A percentile compares a stretch with the other conserved stretches of the same genome.
These are phyloP conservation scores for Tragulus kanchil DNA, from an alignment of 2,113 vertebrate species.

Conservation along the genomic window DNA sequence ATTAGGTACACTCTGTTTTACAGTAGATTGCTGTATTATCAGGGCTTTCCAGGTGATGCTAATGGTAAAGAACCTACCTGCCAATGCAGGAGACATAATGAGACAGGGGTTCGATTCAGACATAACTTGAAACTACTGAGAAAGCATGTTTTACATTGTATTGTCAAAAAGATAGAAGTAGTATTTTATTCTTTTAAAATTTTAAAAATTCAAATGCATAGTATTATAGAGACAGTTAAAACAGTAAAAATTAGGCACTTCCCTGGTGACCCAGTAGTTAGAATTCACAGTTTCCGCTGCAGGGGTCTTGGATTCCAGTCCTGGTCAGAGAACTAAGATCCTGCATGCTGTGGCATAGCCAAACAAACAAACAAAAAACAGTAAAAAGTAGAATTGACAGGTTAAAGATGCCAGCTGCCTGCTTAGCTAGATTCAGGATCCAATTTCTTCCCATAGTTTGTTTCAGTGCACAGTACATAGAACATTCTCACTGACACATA, in stretches of 20 bases:
- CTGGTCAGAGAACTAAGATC: not conserved
- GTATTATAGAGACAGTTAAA: conserved; percentile 43
- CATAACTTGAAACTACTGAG: not conserved
- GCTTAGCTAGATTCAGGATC: conserved; percentile 19
- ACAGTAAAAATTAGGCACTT: not conserved
- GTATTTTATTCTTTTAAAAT: conserved; percentile 13
- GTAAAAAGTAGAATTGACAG: conserved; percentile 41
- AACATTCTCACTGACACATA: not conserved
- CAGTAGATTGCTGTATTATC: not conserved
- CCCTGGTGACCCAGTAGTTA: not conserved
- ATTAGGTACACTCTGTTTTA: not conserved
- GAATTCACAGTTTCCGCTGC: not conserved
- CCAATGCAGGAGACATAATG: not conserved
- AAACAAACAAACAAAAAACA: not conserved
- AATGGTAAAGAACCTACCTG: not conserved
- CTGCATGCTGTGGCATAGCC: not conserved
- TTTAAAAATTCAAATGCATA: conserved; percentile 14
- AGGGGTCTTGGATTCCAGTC: not conserved
- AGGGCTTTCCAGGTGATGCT: not conserved
- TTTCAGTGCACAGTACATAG: not conserved
- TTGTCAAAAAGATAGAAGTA: conserved; percentile 22
- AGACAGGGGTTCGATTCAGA: not conserved
- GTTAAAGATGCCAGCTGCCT: not conserved
- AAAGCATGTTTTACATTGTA: not conserved
- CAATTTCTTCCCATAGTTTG: not conserved